Conservation (phyloP, 2,888 invertebrate genomes). For the Dicycla oo region DNA sequence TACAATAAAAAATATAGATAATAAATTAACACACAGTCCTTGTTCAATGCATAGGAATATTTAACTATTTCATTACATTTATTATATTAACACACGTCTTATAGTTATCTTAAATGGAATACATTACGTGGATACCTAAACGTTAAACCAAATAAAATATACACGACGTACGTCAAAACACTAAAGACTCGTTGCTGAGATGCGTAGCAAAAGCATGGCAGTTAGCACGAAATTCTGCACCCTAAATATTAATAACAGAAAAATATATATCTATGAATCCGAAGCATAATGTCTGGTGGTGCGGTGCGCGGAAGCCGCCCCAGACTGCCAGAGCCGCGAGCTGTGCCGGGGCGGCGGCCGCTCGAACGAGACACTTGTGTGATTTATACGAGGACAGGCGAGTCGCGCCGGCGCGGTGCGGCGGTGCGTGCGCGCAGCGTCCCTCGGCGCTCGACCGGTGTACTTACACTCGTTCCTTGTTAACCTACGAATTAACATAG, state of each 20-base stretch:
- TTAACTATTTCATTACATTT: conserved; percentile 82
- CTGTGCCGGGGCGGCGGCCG: conserved; percentile 57
- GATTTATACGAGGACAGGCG: conserved; percentile 66
- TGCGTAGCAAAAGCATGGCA: conserved; percentile 88
- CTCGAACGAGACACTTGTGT: conserved; percentile 70
- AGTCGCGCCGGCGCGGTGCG: conserved; percentile 61
- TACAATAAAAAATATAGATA: conserved; percentile 81
- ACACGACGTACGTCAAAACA: conserved; percentile 78
- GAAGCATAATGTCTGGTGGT: conserved; percentile 78
- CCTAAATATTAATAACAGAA: conserved; percentile 85
- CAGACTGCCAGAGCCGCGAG: conserved; percentile 24
- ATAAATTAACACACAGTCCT: conserved; percentile 89
- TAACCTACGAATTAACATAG: conserved; percentile 87
- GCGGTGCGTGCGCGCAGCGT: conserved; percentile 62
- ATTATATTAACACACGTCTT: conserved; percentile 85
- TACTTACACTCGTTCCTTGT: conserved; percentile 76
- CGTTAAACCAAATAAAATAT: conserved; percentile 79
- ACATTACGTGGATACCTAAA: conserved; percentile 85
- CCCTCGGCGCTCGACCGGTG: conserved; percentile 82
- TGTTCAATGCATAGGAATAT: conserved; percentile 87
- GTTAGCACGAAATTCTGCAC: conserved; percentile 89
- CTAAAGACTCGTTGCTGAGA: conserved; percentile 85
- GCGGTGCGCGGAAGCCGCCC: conserved; percentile 63
- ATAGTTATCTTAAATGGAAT: conserved; percentile 88
- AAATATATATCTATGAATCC: conserved; percentile 82